Evolutionary conservation across 2,113 vertebrate genomes (phyloP).

Genomic region (Psammodynastes pulverulentus): DNA sequence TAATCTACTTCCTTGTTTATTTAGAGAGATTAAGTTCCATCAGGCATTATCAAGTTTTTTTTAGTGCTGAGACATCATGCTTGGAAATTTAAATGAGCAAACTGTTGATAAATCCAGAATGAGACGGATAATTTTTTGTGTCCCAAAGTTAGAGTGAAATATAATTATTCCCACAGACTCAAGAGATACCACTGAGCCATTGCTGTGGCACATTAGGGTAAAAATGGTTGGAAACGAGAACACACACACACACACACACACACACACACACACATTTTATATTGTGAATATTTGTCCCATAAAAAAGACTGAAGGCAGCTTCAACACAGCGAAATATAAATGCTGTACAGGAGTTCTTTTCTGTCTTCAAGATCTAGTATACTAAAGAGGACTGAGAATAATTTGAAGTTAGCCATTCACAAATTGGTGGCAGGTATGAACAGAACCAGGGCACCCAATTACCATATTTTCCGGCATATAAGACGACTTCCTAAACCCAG

Average conservation of each 20-base stretch:
- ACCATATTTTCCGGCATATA: no score
- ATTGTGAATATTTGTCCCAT: not conserved
- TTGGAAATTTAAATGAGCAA: constrained; percentile 35
- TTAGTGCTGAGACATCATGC: constrained; percentile 52
- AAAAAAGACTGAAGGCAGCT: not conserved
- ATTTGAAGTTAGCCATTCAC: not conserved
- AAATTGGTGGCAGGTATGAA: not conserved
- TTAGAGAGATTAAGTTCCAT: constrained; percentile 56
- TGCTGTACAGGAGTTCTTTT: not conserved
- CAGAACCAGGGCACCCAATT: not conserved
- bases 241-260: not conserved
- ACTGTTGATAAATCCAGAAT: constrained; percentile 42
- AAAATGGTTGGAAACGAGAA: not conserved
- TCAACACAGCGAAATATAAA: not conserved
- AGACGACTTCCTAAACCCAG: no score
- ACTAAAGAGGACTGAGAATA: not conserved
- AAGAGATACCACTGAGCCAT: not conserved
- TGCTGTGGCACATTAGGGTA: not conserved
- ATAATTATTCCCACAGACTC: constrained; percentile 38
- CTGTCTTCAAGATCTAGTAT: not conserved
- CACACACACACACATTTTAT: not conserved
- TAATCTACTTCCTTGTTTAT: constrained; percentile 58
- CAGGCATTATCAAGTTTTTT: constrained; percentile 52
- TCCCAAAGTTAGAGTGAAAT: constrained; percentile 51
- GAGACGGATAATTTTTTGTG: constrained; percentile 35